A percentile compares a stretch with the other conserved stretches of the same genome.
phyloP scores from a whole-genome alignment of 1,140 invertebrate species.

The Caenorhabditis remanei region DNA sequence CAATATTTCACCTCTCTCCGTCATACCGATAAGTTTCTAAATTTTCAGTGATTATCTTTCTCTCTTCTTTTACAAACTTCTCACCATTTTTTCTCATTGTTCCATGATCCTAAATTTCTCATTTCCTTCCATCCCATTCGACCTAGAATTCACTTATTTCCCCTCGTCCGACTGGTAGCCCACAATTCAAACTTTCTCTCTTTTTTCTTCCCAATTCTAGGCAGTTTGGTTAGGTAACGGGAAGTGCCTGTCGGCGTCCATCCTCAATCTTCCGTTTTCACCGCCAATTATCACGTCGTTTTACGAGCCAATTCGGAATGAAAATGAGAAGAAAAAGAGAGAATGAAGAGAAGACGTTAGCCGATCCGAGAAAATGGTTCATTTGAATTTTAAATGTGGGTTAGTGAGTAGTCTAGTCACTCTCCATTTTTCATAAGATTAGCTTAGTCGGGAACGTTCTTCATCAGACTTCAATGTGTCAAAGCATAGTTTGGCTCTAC shows the following conservation, averaged over 20 bases:
- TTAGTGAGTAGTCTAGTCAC: not conserved
- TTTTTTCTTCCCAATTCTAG: not conserved
- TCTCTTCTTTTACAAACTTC: too few relatives aligned
- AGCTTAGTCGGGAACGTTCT: too few relatives aligned
- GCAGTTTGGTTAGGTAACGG: slow-evolving; percentile 31
- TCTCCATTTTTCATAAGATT: too few relatives aligned
- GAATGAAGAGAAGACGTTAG: not conserved
- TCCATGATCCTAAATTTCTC: not conserved
- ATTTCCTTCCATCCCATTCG: not conserved
- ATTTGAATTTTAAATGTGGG: slow-evolving; percentile 44
- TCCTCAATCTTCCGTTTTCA: slow-evolving; percentile 45
- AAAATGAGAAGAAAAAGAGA: not conserved
- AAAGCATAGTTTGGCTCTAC: too few relatives aligned
- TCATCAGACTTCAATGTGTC: too few relatives aligned
- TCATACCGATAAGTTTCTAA: too few relatives aligned
- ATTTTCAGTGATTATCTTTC: too few relatives aligned
- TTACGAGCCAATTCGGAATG: not conserved
- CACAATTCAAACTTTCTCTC: slow-evolving; percentile 52
- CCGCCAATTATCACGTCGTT: slow-evolving; percentile 56
- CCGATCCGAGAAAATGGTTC: slow-evolving; percentile 15
- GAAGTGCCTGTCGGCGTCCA: not conserved
- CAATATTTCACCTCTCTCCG: too few relatives aligned
- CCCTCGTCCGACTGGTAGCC: not conserved
- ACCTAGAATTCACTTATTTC: slow-evolving; percentile 23
- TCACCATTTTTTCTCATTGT: not conserved